phyloP scores from a whole-genome alignment of 35 echinoderm and acorn worm genomes.

The Eucidaris tribuloides region DNA sequence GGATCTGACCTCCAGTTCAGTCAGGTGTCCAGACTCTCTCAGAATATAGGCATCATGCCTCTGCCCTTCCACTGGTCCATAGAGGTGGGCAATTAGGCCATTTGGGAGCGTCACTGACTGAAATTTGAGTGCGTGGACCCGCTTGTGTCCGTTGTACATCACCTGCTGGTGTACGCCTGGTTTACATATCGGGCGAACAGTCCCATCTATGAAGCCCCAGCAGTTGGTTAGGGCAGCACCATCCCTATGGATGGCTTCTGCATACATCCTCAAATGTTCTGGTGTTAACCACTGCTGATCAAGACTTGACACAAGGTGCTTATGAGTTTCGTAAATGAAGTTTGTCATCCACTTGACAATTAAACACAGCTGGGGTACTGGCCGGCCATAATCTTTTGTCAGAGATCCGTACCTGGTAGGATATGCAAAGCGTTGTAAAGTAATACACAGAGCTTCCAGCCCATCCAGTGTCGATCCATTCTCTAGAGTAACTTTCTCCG shows the following conservation, averaged over 20 bases:
- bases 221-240: neutral
- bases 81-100: neutral
- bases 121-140: neutral
- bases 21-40: neutral
- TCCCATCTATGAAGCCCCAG: neutral
- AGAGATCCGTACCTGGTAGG: slow-evolving; percentile 10
- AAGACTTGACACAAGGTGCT: neutral
- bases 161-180: neutral
- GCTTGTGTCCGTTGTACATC: no score
- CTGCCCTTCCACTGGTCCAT: neutral
- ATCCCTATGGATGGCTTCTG: neutral
- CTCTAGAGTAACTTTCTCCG: neutral
- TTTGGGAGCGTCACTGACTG: slow-evolving; percentile 5
- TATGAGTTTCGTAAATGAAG: neutral
- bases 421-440: slow-evolving; percentile 18
- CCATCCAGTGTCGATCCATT: slow-evolving; percentile 18
- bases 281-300: neutral
- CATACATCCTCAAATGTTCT: neutral
- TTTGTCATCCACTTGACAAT: neutral
- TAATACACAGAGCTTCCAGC: slow-evolving; percentile 34
- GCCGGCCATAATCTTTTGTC: neutral
- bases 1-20: neutral
- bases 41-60: slow-evolving; percentile 5
- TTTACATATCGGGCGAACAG: no score
- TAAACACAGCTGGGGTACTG: neutral